Percentiles rank a stretch among this genome's conserved stretches.
Conservation (phyloP, 2,888 invertebrate genomes). For the Heliconius erato region DNA sequence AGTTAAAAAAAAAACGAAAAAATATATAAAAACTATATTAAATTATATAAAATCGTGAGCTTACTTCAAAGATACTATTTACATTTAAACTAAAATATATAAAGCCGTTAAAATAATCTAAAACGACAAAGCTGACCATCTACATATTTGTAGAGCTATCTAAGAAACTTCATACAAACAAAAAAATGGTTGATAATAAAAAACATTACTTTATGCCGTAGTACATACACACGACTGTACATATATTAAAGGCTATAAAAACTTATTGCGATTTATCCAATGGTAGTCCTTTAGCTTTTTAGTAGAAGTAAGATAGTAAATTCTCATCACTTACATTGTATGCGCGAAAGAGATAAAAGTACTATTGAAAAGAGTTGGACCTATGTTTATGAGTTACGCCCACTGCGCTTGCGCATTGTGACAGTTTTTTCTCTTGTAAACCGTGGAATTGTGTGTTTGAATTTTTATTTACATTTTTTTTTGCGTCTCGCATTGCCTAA, state of each 20-base stretch:
- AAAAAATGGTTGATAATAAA: conserved; percentile 1
- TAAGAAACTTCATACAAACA: neutral
- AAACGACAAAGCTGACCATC: neutral
- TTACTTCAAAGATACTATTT: too few species aligned
- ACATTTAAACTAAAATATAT: neutral
- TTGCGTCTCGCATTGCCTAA: too few species aligned
- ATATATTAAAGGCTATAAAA: conserved; percentile 45
- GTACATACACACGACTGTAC: conserved; percentile 1
- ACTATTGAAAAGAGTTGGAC: conserved; percentile 58
- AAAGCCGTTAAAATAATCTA: neutral
- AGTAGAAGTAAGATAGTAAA: conserved; percentile 64
- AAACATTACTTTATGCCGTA: neutral
- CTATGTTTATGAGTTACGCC: conserved; percentile 68
- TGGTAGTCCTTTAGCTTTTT: conserved; percentile 46
- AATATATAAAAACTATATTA: too few species aligned
- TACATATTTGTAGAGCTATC: neutral
- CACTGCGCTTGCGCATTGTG: conserved; percentile 67
- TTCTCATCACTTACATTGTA: conserved; percentile 74
- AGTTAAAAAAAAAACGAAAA: too few species aligned
- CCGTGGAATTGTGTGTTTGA: conserved; percentile 41
- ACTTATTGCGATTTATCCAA: conserved; percentile 51
- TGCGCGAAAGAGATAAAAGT: conserved; percentile 40
- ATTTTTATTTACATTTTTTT: neutral
- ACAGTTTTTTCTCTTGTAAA: conserved; percentile 73
- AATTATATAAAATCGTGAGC: too few species aligned